Evolutionary conservation across 2,888 invertebrate species (phyloP), one percentile per base, ranked within the genome.

Genomic region (Tricholauxania praeusta): DNA sequence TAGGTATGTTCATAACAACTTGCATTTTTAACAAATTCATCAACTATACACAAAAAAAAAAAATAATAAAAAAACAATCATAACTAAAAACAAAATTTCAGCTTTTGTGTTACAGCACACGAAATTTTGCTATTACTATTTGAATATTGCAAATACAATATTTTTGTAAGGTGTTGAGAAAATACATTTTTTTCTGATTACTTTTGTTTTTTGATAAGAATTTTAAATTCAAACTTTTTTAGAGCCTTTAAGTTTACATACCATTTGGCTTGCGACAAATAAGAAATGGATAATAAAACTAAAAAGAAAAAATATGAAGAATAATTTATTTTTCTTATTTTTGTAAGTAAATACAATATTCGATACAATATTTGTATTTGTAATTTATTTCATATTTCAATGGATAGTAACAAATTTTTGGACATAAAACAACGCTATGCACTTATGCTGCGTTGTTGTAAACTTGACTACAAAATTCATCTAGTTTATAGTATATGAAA

Each of bases 151-250:
- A 64, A 64, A 64, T 64, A 64, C 51, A 64, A 64, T 64, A 64
- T 28, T 64, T 49, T 64, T 52, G 51, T 64, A 49, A 64, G 64
- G 64, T 64, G 64, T 64, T 64, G 51, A 64, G 64, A 28, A 51
- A 12, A n/a, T 64, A 12, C 8, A 51, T 12, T 51, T 49, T 15
- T 12, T 22, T 10, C 15, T 49, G 14, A 51, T n/a, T n/a, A n/a
- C 14, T 64, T 64, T 52, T 64, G 64, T 39, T 63, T 63, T 63
- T 59, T 49, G 47, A 47, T 63, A 63, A 64, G 51, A 51, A 51
- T 39, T 64, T 64, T 48, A n/a, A 17, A 64, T 51, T 10, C 10
- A 51, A 51, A 64, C 51, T 64, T 64, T 14, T 51, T 64, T 39
- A 39, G 10, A 39, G 10, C 6, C 39, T 39, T 39, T 39, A 10